Base-by-base conservation (phyloP, 2,888 invertebrate genomes). In the Megamerina dolium region DNA sequence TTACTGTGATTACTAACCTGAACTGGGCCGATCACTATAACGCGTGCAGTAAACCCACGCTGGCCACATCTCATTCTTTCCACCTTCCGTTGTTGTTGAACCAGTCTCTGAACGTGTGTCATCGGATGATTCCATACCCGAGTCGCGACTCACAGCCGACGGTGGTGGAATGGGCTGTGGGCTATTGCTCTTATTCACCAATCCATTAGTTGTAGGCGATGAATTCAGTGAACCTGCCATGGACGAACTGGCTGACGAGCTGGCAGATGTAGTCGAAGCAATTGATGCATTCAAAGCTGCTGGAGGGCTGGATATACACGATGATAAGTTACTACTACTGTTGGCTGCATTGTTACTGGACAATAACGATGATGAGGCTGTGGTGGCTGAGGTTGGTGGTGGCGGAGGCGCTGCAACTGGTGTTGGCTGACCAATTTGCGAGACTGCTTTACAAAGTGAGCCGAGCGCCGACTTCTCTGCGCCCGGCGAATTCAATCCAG, bases 1-100 rank as follows among this genome's bases (percentile, higher is more conserved):
- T n/a, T n/a, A n/a, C n/a, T n/a, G 13, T 36, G 5, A 17, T 21
- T 23, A 76, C 81, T 77, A 70, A 90, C 90, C 90, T 72, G 89
- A 89, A 70, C 88, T 88, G 5, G 90, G 90, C 61, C 90, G 77
- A 70, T 90, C 90, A 60, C 86, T 87, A 74, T 97, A 97, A 65
- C 97, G 77, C 6, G 96, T 97, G 74, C 96, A 97, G 74, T 92
- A 97, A 34, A 97, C 92, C 97, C 96, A 97, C 21, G 96, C 95
- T 0, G 96, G 96, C 90, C 92, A 93, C 61, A 87, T 70, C 44
- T 65, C 66, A 60, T 56, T 73, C 53, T 58, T 73, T 44, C 67
- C 68, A 38, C 67, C 66, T 9, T 68, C 71, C 34, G 70, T 68
- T 27, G 68, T 68, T 1, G 68, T 70, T 20, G 68, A 68, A 18